phyloP scores from a whole-genome alignment of 2,888 invertebrate species.

The Myathropa florea region DNA sequence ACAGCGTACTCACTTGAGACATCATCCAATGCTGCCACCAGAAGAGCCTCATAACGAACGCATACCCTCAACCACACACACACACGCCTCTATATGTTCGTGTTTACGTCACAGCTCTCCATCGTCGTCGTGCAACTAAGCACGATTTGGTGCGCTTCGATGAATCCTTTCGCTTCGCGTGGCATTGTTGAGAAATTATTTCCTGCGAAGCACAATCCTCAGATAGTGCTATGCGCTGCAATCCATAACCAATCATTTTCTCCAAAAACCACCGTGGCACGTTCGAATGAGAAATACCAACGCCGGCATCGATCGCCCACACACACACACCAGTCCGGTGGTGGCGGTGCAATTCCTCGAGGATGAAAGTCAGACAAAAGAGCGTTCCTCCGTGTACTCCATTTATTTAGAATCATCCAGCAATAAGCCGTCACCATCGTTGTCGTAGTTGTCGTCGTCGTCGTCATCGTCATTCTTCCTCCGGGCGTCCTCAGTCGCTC shows the following conservation, averaged over 20 bases:
- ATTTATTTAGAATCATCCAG: constrained; percentile 53
- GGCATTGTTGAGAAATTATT: constrained; percentile 51
- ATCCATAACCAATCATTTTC: constrained; percentile 59
- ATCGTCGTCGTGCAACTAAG: neutral
- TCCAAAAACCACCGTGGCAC: constrained; percentile 30
- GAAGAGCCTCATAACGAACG: neutral
- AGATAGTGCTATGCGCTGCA: constrained; percentile 8
- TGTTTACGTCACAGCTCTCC: neutral
- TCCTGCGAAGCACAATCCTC: constrained; percentile 42
- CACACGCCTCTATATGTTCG: neutral
- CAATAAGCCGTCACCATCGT: constrained; percentile 45
- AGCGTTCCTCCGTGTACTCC: constrained; percentile 35
- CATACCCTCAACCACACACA: neutral
- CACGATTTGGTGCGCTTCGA: neutral
- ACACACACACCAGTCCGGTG: neutral
- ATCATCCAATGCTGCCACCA: constrained; percentile 2
- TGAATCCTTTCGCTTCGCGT: constrained; percentile 43
- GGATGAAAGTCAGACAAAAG: constrained; percentile 29
- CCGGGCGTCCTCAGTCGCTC: neutral
- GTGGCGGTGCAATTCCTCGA: neutral
- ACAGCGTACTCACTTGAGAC: constrained; percentile 18
- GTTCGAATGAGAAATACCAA: constrained; percentile 3
- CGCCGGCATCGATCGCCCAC: neutral
- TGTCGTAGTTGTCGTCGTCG: neutral
- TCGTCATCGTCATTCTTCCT: constrained; percentile 23